phyloP scores from a whole-genome alignment of 2,113 vertebrate species.

The Hippocampus mohnikei region DNA sequence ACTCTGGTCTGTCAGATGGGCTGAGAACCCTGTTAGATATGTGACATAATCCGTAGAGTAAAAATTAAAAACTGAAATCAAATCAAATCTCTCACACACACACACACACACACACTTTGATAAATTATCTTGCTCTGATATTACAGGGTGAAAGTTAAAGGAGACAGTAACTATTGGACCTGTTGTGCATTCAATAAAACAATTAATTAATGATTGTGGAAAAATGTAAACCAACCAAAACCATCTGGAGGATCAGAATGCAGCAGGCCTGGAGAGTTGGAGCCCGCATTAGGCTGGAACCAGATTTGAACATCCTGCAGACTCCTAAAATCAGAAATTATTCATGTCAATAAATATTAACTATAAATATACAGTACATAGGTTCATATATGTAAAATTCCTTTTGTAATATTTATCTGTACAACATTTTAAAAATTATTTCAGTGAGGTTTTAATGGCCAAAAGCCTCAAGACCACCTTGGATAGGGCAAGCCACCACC shows the following conservation, averaged over 20 bases:
- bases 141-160: neutral
- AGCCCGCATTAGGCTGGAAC: slow-evolving; percentile 84
- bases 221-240: slow-evolving; percentile 76
- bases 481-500: neutral
- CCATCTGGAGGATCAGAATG: slow-evolving; percentile 78
- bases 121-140: neutral
- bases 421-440: neutral
- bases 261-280: slow-evolving; percentile 73
- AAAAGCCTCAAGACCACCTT: neutral
- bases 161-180: neutral
- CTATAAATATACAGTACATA: neutral
- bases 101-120: no score
- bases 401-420: neutral
- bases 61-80: neutral
- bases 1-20: slow-evolving; percentile 81
- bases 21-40: slow-evolving; percentile 78
- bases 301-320: slow-evolving; percentile 97
- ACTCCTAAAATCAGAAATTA: slow-evolving; percentile 68
- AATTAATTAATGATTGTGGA: neutral
- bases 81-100: no score
- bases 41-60: neutral
- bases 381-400: neutral
- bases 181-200: neutral
- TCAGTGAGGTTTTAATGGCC: neutral
- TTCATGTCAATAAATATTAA: neutral